Conservation (phyloP, 2,888 invertebrate species). For the Diadegma fenestrale region DNA sequence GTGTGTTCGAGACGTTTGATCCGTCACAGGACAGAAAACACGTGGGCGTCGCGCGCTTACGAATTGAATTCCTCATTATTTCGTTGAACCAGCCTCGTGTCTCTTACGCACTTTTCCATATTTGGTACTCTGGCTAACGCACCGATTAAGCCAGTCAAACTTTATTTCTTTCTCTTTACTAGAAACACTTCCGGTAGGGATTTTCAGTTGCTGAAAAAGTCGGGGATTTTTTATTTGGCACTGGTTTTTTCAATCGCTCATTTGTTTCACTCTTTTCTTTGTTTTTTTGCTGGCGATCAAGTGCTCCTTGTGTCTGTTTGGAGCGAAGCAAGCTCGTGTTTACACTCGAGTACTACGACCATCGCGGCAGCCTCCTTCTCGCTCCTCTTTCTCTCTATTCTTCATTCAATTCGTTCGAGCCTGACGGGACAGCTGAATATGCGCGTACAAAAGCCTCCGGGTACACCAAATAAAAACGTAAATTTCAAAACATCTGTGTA, state of each 20-base stretch:
- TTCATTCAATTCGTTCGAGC: slow-evolving; percentile 54
- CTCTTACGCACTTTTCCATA: slow-evolving; percentile 24
- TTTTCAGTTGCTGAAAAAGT: not conserved
- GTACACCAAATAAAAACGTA: slow-evolving; percentile 24
- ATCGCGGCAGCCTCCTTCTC: not conserved
- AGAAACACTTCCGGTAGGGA: not conserved
- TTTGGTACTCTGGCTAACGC: slow-evolving; percentile 11
- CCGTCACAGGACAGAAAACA: slow-evolving; percentile 19
- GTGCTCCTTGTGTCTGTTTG: slow-evolving; percentile 3
- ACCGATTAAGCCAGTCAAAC: not conserved
- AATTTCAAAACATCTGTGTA: slow-evolving; percentile 63
- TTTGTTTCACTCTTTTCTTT: not conserved
- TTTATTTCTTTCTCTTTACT: not conserved
- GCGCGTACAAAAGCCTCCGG: slow-evolving; percentile 40
- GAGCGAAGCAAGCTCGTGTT: slow-evolving; percentile 47
- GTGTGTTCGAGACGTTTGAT: not conserved
- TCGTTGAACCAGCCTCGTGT: not conserved
- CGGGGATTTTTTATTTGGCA: not conserved
- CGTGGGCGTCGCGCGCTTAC: slow-evolving; percentile 40
- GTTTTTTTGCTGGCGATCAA: not conserved
- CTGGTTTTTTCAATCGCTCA: not conserved
- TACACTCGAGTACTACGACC: slow-evolving; percentile 46
- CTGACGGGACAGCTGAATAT: slow-evolving; percentile 67
- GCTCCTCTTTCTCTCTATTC: not conserved
- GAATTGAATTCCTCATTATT: slow-evolving; percentile 1